These are phyloP conservation scores for Xenentodon cancila DNA, from an alignment of 2,797 vertebrate genomes.

Conservation along the genomic window DNA sequence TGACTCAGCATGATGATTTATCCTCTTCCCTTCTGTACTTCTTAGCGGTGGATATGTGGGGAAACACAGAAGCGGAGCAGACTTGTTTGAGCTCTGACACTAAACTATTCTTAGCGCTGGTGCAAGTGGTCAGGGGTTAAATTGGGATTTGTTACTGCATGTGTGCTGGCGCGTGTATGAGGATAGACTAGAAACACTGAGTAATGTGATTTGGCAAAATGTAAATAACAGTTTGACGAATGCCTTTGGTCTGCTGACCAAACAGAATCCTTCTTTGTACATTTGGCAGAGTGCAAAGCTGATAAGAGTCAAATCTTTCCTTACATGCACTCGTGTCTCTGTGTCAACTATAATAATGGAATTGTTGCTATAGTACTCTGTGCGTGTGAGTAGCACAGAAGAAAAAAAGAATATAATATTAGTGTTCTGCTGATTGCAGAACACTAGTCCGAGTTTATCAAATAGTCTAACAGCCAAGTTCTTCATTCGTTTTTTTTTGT, in stretches of 20 bases:
- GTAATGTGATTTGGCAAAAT: background rate
- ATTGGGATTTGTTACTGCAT: background rate
- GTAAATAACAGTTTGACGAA: background rate
- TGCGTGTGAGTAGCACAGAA: too few relatives aligned
- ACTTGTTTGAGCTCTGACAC: constrained; percentile 49
- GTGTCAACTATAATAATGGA: background rate
- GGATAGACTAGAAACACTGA: too few relatives aligned
- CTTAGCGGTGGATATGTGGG: constrained; percentile 40
- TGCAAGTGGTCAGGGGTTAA: constrained; percentile 9
- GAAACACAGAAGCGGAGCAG: constrained; percentile 49
- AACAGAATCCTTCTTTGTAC: background rate
- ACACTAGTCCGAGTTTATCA: too few relatives aligned
- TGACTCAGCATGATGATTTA: constrained; percentile 56
- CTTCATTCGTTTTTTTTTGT: too few relatives aligned
- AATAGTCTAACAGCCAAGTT: too few relatives aligned
- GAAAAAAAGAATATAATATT: background rate
- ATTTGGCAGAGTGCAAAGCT: background rate
- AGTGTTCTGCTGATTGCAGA: too few relatives aligned
- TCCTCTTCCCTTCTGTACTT: constrained; percentile 36
- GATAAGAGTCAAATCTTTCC: background rate
- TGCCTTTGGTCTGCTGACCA: background rate
- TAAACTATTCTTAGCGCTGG: constrained; percentile 54
- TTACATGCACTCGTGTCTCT: background rate
- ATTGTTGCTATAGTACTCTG: too few relatives aligned
- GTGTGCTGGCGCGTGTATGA: too few relatives aligned